Base-by-base conservation (phyloP, 1,140 invertebrate species). In the Trichogramma pretiosum region DNA sequence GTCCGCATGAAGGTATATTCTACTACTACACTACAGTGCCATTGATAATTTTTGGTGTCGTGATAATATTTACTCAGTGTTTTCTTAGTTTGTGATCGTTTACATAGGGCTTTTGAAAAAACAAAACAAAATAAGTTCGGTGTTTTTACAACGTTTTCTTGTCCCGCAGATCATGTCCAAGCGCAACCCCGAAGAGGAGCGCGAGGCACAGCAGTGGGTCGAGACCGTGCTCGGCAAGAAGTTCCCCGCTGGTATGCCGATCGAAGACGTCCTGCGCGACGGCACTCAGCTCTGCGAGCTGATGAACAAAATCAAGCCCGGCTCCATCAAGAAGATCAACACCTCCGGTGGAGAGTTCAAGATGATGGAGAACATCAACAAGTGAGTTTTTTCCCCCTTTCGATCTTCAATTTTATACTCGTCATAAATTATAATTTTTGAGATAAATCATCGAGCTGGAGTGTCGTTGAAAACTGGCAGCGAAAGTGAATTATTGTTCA, bases 331-430 rank as follows among this genome's bases (percentile, higher is more conserved):
- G 16, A 93, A 88, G 66, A 86, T 94, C 62, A 92, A 93, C 65
- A 77, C 77, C 5, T 76, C 77, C 2, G 90, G 89, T 5, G 87
- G 87, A 17, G 89, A 93, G 50, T 95, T 93, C 73, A 93, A 91
- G 59, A 83, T 92, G 74, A 93, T 94, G 89, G 90, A 95, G 62
- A 95, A 95, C 61, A 86, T 93, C 53, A 87, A 81, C 65, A 73
- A 83, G 84, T 88, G 68, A 79, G 82, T 77, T n/a, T n/a, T n/a
- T n/a, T n/a, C n/a, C n/a, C n/a, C n/a, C n/a, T n/a, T n/a, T n/a
- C n/a, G n/a, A n/a, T n/a, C n/a, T n/a, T n/a, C n/a, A n/a, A n/a
- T n/a, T n/a, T n/a, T n/a, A n/a, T n/a, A n/a, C n/a, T n/a, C n/a
- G n/a, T n/a, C n/a, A n/a, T n/a, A n/a, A n/a, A n/a, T n/a, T n/a